These are phyloP conservation scores for Acanthosepion lycidas DNA, from an alignment of 2,888 invertebrate genomes.

Conservation along the genomic window DNA sequence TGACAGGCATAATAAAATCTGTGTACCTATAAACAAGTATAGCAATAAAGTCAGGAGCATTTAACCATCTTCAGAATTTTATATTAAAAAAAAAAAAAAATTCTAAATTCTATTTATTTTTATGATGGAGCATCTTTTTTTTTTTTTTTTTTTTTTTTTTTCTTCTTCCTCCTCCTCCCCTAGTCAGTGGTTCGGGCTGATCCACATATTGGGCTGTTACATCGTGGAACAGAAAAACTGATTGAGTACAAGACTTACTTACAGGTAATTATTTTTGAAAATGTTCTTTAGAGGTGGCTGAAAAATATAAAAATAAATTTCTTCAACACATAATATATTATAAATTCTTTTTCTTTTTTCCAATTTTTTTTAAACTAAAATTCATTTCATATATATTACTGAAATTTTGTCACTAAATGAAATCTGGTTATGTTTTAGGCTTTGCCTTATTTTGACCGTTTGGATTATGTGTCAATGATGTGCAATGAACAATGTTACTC, in stretches of 20 bases:
- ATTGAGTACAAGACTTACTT: constrained; percentile 99
- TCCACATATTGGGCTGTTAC: constrained; percentile 97
- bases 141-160: constrained; percentile 56
- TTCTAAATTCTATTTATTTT: background rate
- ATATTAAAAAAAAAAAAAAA: no score
- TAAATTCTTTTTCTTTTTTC: background rate
- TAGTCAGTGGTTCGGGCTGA: constrained; percentile 89
- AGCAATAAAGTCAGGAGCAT: background rate
- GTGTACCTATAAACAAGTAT: background rate
- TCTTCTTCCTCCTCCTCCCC: no score
- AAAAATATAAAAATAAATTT: background rate
- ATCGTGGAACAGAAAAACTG: constrained; percentile 97
- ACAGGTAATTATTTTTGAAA: constrained; percentile 77
- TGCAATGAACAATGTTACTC: constrained; percentile 98
- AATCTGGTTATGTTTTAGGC: constrained; percentile 77
- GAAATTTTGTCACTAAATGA: no score
- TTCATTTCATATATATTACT: no score
- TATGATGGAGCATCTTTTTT: constrained; percentile 42
- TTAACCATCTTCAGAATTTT: no score
- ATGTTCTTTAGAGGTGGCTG: background rate
- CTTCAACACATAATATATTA: background rate
- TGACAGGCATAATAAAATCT: no score
- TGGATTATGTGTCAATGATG: constrained; percentile 99
- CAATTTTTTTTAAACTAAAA: no score
- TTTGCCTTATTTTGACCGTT: constrained; percentile 96